Base-by-base conservation (phyloP, 2,888 invertebrate species). In the Nineta flava region DNA sequence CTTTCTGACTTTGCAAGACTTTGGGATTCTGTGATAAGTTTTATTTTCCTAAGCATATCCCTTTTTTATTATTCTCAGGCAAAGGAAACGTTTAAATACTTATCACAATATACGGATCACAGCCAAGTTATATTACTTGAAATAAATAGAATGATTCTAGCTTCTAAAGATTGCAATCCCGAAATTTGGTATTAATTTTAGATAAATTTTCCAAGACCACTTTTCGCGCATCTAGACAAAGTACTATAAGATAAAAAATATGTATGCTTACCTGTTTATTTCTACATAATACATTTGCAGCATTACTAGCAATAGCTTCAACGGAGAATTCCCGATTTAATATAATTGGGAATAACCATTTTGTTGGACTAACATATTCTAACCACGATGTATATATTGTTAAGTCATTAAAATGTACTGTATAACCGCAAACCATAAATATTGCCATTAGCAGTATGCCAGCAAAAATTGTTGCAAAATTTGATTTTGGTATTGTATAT, bases 291-390 rank as follows among this genome's bases (percentile, higher is more conserved):
- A 71, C 70, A 34, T 72, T 70, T 49, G 71, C 68, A 38, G 73
- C 67, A 59, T 74, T 69, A 57, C 70, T 74, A 52, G 66, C 70
- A 50, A 85, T 65, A 0, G 83, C 81, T 43, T 76, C 75, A 15
- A 74, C 71, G 31, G 77, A 77, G 48, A 82, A 74, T 59, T 87
- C 87, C 53, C 76, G 70, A 51, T 73, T 72, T 49, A 82, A 63
- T 46, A 87, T 63, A 53, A 79, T 77, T 1, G 83, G 79, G 55
- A 84, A 60, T 2, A 81, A 63, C 86, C 87, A 88, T 50, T 78
- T 72, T 1, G 80, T 75, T 1, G 87, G 87, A 2, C 85, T 83
- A 44, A 79, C 70, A 56, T 76, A 75, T 56, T 77, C 74, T 53
- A 84, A 61, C 80, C 83, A 86, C 49, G 68, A 69, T 52, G 77